phyloP scores from a whole-genome alignment of 2,797 vertebrate genomes.

The Peromyscus attwateri region DNA sequence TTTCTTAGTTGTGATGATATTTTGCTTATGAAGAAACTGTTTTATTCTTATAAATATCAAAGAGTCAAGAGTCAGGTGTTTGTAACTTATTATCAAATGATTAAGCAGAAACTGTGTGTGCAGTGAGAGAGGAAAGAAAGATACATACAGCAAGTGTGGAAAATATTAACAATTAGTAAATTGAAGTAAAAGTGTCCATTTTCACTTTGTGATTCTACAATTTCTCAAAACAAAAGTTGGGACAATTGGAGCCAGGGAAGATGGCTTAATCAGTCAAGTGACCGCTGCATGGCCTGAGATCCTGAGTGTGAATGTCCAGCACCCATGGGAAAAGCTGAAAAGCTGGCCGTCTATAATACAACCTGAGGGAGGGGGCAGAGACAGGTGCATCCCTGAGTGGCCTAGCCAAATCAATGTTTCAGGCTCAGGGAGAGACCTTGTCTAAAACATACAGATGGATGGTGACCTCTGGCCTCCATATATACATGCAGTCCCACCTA shows the following conservation, averaged over 20 bases:
- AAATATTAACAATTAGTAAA: constrained; percentile 8
- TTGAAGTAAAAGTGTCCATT: constrained; percentile 9
- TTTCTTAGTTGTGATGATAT: neutral
- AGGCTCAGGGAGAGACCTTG: neutral
- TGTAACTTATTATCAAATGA: constrained; percentile 22
- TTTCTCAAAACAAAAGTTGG: constrained; percentile 57
- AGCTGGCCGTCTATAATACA: neutral
- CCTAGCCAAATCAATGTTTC: neutral
- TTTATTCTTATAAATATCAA: constrained; percentile 22
- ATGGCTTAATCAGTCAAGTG: neutral
- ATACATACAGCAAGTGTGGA: neutral
- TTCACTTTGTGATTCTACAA: neutral
- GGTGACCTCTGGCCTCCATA: neutral
- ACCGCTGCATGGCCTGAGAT: neutral
- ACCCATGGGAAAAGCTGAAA: neutral
- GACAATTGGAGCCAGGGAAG: neutral
- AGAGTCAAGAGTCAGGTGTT: neutral
- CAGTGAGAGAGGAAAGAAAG: neutral
- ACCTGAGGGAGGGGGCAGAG: neutral
- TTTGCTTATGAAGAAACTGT: neutral
- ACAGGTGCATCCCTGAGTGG: neutral
- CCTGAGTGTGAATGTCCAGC: neutral
- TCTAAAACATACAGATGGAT: neutral
- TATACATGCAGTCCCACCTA: neutral
- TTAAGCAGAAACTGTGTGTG: neutral